Conservation (phyloP, 64 coral and sea anemone genomes). For the Pachyseris speciosa region DNA sequence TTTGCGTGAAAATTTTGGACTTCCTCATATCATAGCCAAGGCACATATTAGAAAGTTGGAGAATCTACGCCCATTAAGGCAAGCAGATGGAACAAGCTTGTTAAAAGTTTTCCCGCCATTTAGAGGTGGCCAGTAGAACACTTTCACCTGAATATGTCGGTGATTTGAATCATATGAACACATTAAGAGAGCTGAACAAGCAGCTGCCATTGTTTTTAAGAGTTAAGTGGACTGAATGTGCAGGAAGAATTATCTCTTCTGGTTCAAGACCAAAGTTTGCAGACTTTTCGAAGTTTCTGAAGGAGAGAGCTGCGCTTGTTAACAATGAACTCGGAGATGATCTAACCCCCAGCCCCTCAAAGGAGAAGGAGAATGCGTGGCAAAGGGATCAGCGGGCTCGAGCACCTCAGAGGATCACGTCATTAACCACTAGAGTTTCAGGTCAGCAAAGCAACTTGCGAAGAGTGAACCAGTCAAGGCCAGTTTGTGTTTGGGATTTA, state of each 20-base stretch:
- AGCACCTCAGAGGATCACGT: too few relatives aligned
- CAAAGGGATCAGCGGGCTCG: too few relatives aligned
- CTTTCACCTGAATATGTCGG: conserved; percentile 50
- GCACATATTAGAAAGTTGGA: too few relatives aligned
- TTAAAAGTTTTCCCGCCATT: conserved; percentile 43
- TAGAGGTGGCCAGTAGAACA: conserved; percentile 44
- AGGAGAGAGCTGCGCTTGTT: conserved; percentile 48
- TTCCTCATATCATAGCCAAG: too few relatives aligned
- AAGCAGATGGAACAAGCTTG: background rate
- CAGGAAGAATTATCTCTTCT: conserved; percentile 56
- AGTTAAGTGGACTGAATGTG: conserved; percentile 62
- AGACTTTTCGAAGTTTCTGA: conserved; percentile 56
- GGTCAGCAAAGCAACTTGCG: too few relatives aligned
- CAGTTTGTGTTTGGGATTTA: too few relatives aligned
- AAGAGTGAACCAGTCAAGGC: too few relatives aligned
- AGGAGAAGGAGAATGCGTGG: too few relatives aligned
- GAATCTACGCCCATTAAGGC: too few relatives aligned
- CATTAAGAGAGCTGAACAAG: conserved; percentile 49
- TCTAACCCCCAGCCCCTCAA: too few relatives aligned
- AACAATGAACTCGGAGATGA: conserved; percentile 83
- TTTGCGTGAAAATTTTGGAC: conserved; percentile 68
- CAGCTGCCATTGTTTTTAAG: conserved; percentile 55
- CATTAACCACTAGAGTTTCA: too few relatives aligned
- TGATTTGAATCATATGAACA: conserved; percentile 58
- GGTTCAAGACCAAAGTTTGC: conserved; percentile 37